Evolutionary conservation across 2,113 vertebrate genomes (phyloP).

Genomic region (Toxostoma redivivum): DNA sequence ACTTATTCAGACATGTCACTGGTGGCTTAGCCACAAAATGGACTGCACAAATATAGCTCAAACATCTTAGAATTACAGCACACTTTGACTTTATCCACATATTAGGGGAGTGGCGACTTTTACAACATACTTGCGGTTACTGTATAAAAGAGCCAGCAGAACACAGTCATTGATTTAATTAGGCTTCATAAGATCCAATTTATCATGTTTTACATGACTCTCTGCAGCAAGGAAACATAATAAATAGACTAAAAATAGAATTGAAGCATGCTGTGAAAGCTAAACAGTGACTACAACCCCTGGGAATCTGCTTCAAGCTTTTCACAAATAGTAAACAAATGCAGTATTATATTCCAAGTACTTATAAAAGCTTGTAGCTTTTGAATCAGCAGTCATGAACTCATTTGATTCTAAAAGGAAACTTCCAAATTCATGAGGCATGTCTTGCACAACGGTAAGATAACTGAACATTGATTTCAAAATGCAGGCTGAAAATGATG

Average conservation of each 20-base stretch:
- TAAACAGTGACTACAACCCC: slow-evolving; percentile 59
- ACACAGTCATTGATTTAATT: slow-evolving; percentile 76
- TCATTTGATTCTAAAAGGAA: neutral
- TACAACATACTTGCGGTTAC: slow-evolving; percentile 76
- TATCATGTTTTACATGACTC: slow-evolving; percentile 76
- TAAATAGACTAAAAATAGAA: slow-evolving; percentile 74
- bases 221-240: slow-evolving; percentile 67
- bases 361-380: neutral
- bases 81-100: slow-evolving; percentile 74
- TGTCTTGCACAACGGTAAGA: neutral
- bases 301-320: slow-evolving; percentile 50
- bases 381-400: neutral
- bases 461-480: neutral
- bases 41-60: slow-evolving; percentile 64
- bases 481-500: neutral
- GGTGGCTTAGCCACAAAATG: slow-evolving; percentile 73
- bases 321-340: slow-evolving; percentile 36
- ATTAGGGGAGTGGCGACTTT: slow-evolving; percentile 74
- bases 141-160: slow-evolving; percentile 69
- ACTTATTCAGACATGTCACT: slow-evolving; percentile 73
- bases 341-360: neutral
- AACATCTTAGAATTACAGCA: slow-evolving; percentile 70
- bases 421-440: neutral
- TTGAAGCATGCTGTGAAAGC: slow-evolving; percentile 62
- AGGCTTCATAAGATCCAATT: slow-evolving; percentile 70